Conservation (phyloP, 2,888 invertebrate genomes). For the Allacma fusca region DNA sequence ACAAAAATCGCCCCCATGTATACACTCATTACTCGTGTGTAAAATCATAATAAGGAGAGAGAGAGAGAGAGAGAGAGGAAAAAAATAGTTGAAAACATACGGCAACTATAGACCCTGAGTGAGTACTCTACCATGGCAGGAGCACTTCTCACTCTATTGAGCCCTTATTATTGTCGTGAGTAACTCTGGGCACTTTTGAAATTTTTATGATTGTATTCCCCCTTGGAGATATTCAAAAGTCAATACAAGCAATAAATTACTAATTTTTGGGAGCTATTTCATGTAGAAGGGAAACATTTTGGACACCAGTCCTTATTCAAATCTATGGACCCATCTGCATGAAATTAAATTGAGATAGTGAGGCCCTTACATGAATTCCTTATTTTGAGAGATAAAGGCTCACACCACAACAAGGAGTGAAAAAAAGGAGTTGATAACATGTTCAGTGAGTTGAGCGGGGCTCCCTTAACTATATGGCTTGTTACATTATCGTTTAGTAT, state of each 20-base stretch:
- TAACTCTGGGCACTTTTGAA: not conserved
- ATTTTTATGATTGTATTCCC: conserved; percentile 3
- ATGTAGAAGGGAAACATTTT: not conserved
- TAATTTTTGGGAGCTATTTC: not conserved
- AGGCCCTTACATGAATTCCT: too few relatives aligned
- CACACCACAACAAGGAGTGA: conserved; percentile 14
- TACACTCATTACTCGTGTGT: too few relatives aligned
- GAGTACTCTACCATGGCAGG: not conserved
- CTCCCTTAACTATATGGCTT: too few relatives aligned
- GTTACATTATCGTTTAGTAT: not conserved
- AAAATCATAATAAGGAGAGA: too few relatives aligned
- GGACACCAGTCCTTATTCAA: not conserved
- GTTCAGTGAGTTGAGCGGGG: too few relatives aligned
- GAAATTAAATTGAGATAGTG: not conserved
- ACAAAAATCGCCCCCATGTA: conserved; percentile 6
- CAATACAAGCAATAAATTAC: conserved; percentile 29
- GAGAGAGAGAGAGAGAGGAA: too few relatives aligned
- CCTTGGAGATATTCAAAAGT: not conserved
- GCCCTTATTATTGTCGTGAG: conserved; percentile 4
- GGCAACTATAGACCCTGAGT: too few relatives aligned
- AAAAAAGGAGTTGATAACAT: conserved; percentile 17
- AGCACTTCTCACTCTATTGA: conserved; percentile 10
- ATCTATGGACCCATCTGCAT: conserved; percentile 1
- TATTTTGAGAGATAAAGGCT: not conserved
- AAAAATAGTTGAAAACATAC: too few relatives aligned